phyloP scores from a whole-genome alignment of 1,140 invertebrate species.

The Macrotrachela quadricornifera region DNA sequence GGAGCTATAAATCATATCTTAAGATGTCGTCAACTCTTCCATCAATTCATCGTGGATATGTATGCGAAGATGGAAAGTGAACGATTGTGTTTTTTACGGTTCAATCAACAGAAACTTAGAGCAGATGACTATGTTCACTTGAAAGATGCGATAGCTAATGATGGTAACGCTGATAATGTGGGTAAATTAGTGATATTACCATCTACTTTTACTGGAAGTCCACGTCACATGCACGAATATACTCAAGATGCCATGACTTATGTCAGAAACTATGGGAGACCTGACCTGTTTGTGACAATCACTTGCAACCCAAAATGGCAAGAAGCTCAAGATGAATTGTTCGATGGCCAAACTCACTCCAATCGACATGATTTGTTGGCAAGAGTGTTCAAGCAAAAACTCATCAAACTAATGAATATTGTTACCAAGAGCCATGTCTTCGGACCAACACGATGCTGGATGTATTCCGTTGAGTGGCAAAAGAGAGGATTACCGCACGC shows the following conservation, averaged over 20 bases:
- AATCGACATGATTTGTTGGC: slow-evolving; percentile 31
- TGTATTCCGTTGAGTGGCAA: slow-evolving; percentile 34
- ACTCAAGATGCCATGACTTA: slow-evolving; percentile 11
- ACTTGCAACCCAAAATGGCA: slow-evolving; percentile 17
- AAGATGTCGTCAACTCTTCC: neutral
- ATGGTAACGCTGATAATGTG: neutral
- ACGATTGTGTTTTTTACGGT: slow-evolving; percentile 11
- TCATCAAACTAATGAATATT: slow-evolving; percentile 29
- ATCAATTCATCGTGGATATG: neutral
- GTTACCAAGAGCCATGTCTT: slow-evolving; percentile 20
- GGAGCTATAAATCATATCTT: neutral
- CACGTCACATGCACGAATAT: neutral
- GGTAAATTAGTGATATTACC: neutral
- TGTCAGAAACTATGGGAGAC: slow-evolving; percentile 10
- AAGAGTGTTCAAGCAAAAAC: slow-evolving; percentile 33
- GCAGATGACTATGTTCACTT: neutral
- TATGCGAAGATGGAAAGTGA: slow-evolving; percentile 24
- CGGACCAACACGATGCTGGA: slow-evolving; percentile 18
- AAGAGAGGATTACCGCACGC: slow-evolving; percentile 35
- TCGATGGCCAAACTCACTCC: slow-evolving; percentile 13
- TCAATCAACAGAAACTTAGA: slow-evolving; percentile 2
- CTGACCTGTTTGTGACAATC: slow-evolving; percentile 15
- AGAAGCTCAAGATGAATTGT: slow-evolving; percentile 23
- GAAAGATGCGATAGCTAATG: neutral
- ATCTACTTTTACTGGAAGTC: neutral